Evolutionary conservation across 1,140 invertebrate species (phyloP).

Genomic region (Drosophila melanica): DNA sequence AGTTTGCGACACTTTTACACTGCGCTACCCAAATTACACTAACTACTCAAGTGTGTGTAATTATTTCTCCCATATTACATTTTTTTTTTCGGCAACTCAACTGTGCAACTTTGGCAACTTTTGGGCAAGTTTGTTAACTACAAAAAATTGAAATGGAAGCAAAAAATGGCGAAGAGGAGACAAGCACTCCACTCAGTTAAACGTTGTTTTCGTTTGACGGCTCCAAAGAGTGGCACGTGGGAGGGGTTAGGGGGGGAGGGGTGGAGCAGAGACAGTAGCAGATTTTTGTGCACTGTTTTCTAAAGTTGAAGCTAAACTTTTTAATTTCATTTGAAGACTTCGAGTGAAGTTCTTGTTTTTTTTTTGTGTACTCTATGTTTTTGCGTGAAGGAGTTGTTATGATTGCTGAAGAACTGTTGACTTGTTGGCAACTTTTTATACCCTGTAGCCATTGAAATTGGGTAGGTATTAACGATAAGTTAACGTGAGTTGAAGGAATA

Average conservation of each 20-base stretch:
- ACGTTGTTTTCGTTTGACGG: constrained; percentile 27
- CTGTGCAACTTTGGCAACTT: constrained; percentile 20
- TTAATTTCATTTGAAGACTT: constrained; percentile 66
- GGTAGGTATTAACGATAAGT: no score
- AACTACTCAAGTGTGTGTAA: constrained; percentile 26
- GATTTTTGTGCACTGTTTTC: constrained; percentile 22
- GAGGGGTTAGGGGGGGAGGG: background rate
- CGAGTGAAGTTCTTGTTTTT: constrained; percentile 24
- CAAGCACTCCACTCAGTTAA: constrained; percentile 41
- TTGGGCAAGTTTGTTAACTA: constrained; percentile 14
- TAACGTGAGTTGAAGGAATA: no score
- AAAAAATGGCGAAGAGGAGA: constrained; percentile 30
- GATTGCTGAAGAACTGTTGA: constrained; percentile 44
- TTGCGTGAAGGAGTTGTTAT: constrained; percentile 22
- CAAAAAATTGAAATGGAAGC: constrained; percentile 45
- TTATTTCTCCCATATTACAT: background rate
- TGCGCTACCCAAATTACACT: constrained; percentile 31
- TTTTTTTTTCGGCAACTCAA: constrained; percentile 12
- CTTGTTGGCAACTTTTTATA: constrained; percentile 43
- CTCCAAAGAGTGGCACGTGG: background rate
- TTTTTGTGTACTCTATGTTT: no score
- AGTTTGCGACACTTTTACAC: constrained; percentile 26
- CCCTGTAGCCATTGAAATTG: background rate
- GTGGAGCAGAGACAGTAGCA: background rate
- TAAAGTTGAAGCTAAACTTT: constrained; percentile 62